phyloP scores from a whole-genome alignment of 2,797 vertebrate species.

The Atherinosoma microstoma region DNA sequence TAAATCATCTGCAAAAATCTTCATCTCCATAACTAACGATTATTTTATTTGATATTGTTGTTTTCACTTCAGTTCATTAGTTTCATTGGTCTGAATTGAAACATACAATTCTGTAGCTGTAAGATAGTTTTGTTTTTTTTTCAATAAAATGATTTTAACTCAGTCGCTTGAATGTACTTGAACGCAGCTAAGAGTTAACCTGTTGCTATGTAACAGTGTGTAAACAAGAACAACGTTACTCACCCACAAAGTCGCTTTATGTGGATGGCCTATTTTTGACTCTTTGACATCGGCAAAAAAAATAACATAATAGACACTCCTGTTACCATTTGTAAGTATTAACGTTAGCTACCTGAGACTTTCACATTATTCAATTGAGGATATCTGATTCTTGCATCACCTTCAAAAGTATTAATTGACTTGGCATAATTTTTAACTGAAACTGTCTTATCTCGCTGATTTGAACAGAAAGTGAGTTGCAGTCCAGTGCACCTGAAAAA shows the following conservation, averaged over 20 bases:
- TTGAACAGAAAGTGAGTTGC: slow-evolving; percentile 1
- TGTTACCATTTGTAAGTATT: background rate
- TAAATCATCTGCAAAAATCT: background rate
- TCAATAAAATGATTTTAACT: no score
- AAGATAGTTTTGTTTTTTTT: no score
- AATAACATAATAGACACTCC: background rate
- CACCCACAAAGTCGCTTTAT: background rate
- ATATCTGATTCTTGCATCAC: background rate
- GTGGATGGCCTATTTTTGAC: background rate
- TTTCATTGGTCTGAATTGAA: background rate
- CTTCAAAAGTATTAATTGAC: background rate
- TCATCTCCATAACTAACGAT: background rate
- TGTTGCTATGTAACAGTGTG: slow-evolving; percentile 74
- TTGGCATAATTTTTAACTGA: background rate
- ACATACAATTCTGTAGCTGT: background rate
- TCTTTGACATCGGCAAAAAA: background rate
- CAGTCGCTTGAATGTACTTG: slow-evolving; percentile 34
- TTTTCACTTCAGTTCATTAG: no score
- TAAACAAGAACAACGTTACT: slow-evolving; percentile 29
- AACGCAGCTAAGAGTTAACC: slow-evolving; percentile 52
- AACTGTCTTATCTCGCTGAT: background rate
- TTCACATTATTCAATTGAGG: background rate
- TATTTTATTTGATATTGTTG: background rate
- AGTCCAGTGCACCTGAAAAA: background rate
- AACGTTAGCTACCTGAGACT: background rate